Percentiles rank a stretch among this genome's conserved stretches.
Conservation (phyloP, 2,113 vertebrate genomes). For the Varanus komodoensis region DNA sequence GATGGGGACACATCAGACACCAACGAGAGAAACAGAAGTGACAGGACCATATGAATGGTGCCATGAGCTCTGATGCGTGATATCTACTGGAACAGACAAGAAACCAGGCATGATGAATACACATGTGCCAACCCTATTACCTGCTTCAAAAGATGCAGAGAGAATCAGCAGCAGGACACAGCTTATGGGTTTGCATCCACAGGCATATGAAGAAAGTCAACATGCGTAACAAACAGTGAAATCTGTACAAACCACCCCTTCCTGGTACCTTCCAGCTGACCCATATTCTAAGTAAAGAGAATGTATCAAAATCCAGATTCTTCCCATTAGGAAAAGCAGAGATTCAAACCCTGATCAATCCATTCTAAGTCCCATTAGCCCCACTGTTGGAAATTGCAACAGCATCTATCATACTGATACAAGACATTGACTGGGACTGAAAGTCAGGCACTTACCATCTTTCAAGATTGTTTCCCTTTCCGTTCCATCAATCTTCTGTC, state of each 20-base stretch:
- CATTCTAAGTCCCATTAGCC: background rate
- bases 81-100: background rate
- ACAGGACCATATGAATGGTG: background rate
- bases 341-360: background rate
- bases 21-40: background rate
- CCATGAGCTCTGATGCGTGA: background rate
- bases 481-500: constrained; percentile 95
- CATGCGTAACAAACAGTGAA: background rate
- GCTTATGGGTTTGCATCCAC: background rate
- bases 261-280: background rate
- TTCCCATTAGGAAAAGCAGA: background rate
- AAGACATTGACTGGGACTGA: fast-evolving
- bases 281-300: background rate
- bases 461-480: constrained; percentile 94
- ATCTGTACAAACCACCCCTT: background rate
- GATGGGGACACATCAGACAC: constrained; percentile 5
- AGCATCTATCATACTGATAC: background rate
- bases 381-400: background rate
- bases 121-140: background rate
- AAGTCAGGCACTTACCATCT: constrained; percentile 79
- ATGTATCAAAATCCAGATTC: background rate
- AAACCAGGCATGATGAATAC: background rate
- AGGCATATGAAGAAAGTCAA: background rate
- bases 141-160: background rate
- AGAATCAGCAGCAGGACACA: background rate